These are phyloP conservation scores for Apoderus coryli DNA, from an alignment of 2,888 invertebrate species.

Conservation along the genomic window DNA sequence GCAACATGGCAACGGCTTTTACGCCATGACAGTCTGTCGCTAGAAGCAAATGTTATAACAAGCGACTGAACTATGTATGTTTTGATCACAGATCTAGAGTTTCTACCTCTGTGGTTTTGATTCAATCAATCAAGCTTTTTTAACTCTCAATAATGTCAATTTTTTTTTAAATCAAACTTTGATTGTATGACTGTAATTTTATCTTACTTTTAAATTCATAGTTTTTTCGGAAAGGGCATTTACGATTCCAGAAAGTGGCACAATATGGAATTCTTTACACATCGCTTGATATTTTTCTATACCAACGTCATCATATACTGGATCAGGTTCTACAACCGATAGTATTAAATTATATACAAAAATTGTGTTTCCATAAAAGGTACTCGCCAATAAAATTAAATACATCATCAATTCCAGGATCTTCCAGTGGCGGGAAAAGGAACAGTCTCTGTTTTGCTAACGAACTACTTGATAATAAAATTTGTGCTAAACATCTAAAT, in stretches of 20 bases:
- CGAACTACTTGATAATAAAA: slow-evolving; percentile 34
- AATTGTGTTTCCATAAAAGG: too few species aligned
- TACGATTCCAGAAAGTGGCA: slow-evolving; percentile 27
- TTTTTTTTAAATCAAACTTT: slow-evolving; percentile 1
- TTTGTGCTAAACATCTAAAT: slow-evolving; percentile 29
- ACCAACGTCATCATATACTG: slow-evolving; percentile 24
- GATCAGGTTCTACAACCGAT: slow-evolving; percentile 22
- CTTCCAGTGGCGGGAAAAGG: slow-evolving; percentile 28
- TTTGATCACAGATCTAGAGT: too few species aligned
- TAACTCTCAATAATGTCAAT: too few species aligned
- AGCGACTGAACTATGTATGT: too few species aligned
- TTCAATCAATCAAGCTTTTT: too few species aligned
- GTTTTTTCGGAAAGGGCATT: slow-evolving; percentile 22
- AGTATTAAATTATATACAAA: too few species aligned
- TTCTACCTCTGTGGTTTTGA: too few species aligned
- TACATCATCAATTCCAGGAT: slow-evolving; percentile 31
- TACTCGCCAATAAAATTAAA: slow-evolving; percentile 25
- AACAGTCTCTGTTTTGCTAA: slow-evolving; percentile 35
- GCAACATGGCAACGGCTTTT: too few species aligned
- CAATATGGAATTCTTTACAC: slow-evolving; percentile 29
- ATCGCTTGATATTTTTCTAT: slow-evolving; percentile 26
- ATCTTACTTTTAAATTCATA: slow-evolving; percentile 27
- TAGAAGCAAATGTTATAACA: too few species aligned
- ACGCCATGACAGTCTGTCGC: too few species aligned
- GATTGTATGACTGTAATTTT: neutral